These are phyloP conservation scores for Cyphomyrus discorhynchus DNA, from an alignment of 2,113 vertebrate species.

Conservation along the genomic window DNA sequence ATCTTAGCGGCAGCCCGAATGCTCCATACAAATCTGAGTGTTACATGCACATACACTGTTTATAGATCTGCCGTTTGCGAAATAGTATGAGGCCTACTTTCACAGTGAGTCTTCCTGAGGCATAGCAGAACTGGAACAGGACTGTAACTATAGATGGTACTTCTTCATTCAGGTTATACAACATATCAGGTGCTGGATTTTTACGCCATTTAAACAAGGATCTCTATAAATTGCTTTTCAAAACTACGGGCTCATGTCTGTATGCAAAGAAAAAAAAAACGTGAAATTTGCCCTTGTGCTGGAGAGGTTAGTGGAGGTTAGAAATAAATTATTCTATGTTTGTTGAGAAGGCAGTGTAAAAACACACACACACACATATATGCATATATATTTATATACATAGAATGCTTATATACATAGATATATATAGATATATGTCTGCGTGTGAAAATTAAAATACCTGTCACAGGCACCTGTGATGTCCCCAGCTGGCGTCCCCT, in stretches of 20 bases:
- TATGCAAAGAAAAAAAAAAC: not conserved
- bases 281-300: constrained; percentile 11
- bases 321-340: constrained; percentile 29
- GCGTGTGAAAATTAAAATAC: constrained; percentile 72
- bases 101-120: not conserved
- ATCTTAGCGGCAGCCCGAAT: not conserved
- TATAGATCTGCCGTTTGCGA: not conserved
- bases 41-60: no score
- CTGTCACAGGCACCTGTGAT: constrained; percentile 67
- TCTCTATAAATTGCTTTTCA: not conserved
- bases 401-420: constrained; percentile 12
- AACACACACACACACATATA: constrained; percentile 48
- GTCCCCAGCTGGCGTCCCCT: constrained; percentile 70
- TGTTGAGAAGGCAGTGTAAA: constrained; percentile 75
- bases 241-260: not conserved
- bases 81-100: not conserved
- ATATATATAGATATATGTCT: constrained; percentile 76
- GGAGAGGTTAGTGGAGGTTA: constrained; percentile 6
- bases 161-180: constrained; percentile 3
- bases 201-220: not conserved
- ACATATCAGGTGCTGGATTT: not conserved
- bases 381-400: constrained; percentile 21
- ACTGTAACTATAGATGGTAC: not conserved
- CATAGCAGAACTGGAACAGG: not conserved
- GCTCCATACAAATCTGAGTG: not conserved